A percentile compares a stretch with the other conserved stretches of the same genome.
Conservation (phyloP, 1,140 invertebrate species). For the Macrobrachium rosenbergii region DNA sequence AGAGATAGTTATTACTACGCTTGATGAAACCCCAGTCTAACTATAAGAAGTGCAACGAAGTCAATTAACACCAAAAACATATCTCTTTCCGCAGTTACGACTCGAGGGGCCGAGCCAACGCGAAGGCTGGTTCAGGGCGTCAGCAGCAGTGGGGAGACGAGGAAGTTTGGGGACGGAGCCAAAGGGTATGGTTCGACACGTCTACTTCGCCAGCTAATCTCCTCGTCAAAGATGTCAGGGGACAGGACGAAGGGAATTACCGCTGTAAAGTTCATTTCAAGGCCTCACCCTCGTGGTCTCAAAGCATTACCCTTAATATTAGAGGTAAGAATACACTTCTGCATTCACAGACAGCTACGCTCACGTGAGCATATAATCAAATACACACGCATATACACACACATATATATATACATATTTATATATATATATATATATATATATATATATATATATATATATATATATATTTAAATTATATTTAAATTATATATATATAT, state of each 20-base stretch:
- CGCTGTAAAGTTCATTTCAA: constrained; percentile 65
- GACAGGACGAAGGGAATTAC: constrained; percentile 62
- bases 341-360: no score
- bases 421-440: no score
- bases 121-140: not conserved
- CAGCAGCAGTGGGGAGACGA: constrained; percentile 52
- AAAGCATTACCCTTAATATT: constrained; percentile 61
- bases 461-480: no score
- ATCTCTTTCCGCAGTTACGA: constrained; percentile 40
- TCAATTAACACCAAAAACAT: no score
- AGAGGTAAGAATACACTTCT: constrained; percentile 34
- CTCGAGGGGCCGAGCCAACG: constrained; percentile 45
- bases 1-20: no score
- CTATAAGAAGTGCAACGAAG: no score
- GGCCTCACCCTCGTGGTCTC: constrained; percentile 63
- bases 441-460: no score
- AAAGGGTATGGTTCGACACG: constrained; percentile 60
- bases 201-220: constrained; percentile 59
- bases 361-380: no score
- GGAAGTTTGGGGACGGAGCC: constrained; percentile 36
- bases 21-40: no score
- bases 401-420: no score
- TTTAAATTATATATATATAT: no score
- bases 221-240: constrained; percentile 56
- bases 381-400: no score